Percentiles rank a stretch among this genome's conserved stretches.
Evolutionary conservation across 2,113 vertebrate species (phyloP).

Genomic region (Empidonax alnorum): DNA sequence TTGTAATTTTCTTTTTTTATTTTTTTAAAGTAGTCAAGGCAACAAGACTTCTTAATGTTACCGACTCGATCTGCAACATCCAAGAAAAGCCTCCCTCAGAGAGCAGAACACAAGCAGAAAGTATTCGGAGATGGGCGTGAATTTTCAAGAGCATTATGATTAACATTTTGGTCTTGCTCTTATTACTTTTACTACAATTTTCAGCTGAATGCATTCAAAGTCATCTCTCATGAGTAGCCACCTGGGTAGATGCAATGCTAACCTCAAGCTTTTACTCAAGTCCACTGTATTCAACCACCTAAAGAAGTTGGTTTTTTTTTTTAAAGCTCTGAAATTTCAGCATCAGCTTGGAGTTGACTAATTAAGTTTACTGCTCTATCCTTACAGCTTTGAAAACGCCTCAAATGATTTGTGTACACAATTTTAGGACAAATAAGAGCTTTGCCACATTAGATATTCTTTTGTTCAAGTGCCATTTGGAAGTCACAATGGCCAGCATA

Average conservation of each 20-base stretch:
- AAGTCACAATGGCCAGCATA: conserved; percentile 45
- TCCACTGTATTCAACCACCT: neutral
- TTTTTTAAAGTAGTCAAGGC: neutral
- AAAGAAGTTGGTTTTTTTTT: neutral
- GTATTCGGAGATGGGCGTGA: neutral
- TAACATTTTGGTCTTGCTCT: neutral
- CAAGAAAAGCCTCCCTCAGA: neutral
- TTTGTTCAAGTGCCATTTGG: conserved; percentile 58
- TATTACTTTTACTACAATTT: neutral
- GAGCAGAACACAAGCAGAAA: neutral
- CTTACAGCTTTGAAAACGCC: neutral
- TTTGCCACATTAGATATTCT: conserved; percentile 64
- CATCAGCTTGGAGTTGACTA: neutral
- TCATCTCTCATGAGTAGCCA: neutral
- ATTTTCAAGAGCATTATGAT: neutral
- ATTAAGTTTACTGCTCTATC: conserved; percentile 18
- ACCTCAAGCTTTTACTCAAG: neutral
- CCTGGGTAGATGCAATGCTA: neutral
- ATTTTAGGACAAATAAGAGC: conserved; percentile 30
- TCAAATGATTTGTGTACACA: neutral
- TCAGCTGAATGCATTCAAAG: neutral
- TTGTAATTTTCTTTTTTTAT: neutral
- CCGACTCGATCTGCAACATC: conserved; percentile 22
- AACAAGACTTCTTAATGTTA: conserved; percentile 4
- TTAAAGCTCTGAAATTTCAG: neutral